Evolutionary conservation across 2,888 invertebrate species (phyloP), one percentile per base, ranked within the genome.

Genomic region (Mythimna lalbum): DNA sequence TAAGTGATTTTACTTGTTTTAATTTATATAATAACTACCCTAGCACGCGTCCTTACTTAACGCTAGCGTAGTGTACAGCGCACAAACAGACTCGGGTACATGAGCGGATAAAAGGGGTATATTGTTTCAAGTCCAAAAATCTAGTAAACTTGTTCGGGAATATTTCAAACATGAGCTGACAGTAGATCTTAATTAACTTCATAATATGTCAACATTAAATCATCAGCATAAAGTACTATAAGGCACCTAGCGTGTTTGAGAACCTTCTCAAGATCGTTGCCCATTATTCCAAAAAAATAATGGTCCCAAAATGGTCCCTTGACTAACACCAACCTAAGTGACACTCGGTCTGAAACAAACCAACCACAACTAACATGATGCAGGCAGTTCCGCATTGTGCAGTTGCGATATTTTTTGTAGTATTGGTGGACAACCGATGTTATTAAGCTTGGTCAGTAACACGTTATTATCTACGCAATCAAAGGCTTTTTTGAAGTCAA

Each of bases 1-100:
- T 98, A 89, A 90, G 92, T 75, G 14, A 14, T 12, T 9, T 47
- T 55, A n/a, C 1, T 31, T 19, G 31, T 31, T 31, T 19, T 17
- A 55, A 31, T 4, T 43, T 33, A 27, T 27, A 27, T 27, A 27
- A 27, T 27, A 27, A 27, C 27, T 4, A 27, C 27, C 27, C 27
- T 27, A 27, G 27, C 27, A 27, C 27, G 4, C 27, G 27, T 27
- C 27, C 27, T 27, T 27, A 4, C 27, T 27, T 27, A 27, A 27
- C 27, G 27, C 27, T 4, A 27, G 27, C 27, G 4, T 27, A 27
- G 27, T 27, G 27, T 27, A 27, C 27, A 27, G 27, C 27, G 27
- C 27, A 27, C 3, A 27, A 4, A 27, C 27, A 27, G 27, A 27
- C 27, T 27, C 27, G 27, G 27, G 27, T 27, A 27, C 27, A 27